Evolutionary conservation across 2,113 vertebrate species (phyloP).

Genomic region (Gavia stellata): DNA sequence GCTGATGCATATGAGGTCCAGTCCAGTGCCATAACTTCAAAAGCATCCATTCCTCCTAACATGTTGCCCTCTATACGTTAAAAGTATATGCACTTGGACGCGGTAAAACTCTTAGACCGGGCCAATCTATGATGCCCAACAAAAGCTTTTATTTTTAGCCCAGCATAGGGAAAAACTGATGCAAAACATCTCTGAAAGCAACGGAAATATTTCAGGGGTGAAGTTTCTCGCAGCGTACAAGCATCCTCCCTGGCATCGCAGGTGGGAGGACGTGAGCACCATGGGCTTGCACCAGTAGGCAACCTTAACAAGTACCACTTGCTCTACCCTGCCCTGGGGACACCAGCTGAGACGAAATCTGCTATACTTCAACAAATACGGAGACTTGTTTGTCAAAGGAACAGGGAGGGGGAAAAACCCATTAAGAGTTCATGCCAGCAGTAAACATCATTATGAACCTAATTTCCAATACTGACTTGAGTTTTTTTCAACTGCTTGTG

Average conservation of each 20-base stretch:
- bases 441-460: neutral
- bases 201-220: neutral
- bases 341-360: neutral
- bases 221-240: neutral
- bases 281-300: neutral
- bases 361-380: accelerated
- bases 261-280: neutral
- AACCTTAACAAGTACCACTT: neutral
- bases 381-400: neutral
- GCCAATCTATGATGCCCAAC: neutral
- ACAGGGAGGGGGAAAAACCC: neutral
- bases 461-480: neutral
- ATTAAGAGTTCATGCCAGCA: neutral
- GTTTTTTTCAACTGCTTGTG: neutral
- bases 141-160: neutral
- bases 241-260: neutral
- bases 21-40: neutral
- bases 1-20: neutral
- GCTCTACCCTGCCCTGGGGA: neutral
- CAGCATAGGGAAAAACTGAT: neutral
- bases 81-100: neutral
- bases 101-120: neutral
- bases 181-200: neutral
- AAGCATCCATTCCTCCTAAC: neutral
- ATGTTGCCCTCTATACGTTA: neutral